Conservation (phyloP, 2,113 vertebrate species). For the Nannobrachium achirus region DNA sequence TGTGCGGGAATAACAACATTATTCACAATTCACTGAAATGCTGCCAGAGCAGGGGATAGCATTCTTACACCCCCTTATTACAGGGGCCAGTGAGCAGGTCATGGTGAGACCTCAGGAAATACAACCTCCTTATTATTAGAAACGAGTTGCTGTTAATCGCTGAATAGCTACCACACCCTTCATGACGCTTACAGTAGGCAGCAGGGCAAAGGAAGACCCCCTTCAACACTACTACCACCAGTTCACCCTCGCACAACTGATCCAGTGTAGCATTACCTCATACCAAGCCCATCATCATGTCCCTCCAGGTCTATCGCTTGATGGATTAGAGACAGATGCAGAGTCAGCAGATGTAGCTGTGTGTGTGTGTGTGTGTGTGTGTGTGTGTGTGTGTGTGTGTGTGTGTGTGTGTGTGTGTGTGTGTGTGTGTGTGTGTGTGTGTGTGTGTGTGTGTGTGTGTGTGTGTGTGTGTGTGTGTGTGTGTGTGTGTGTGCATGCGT, state of each 20-base stretch:
- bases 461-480: no score
- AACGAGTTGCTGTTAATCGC: slow-evolving; percentile 37
- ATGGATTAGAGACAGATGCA: slow-evolving; percentile 76
- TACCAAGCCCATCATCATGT: slow-evolving; percentile 59
- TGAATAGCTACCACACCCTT: slow-evolving; percentile 36
- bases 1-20: slow-evolving; percentile 37
- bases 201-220: slow-evolving; percentile 7
- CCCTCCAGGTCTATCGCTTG: slow-evolving; percentile 49
- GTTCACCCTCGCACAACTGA: slow-evolving; percentile 16
- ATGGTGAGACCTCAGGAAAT: not conserved
- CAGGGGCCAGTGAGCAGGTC: not conserved
- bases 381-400: no score
- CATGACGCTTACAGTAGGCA: slow-evolving; percentile 2
- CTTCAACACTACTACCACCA: not conserved
- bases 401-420: no score
- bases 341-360: slow-evolving; percentile 5
- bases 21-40: slow-evolving; percentile 49
- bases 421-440: no score
- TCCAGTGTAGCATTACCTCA: slow-evolving; percentile 69
- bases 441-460: no score
- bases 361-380: no score
- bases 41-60: slow-evolving; percentile 21
- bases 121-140: slow-evolving; percentile 25
- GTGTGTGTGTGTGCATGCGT: no score
- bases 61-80: slow-evolving; percentile 11